These are phyloP conservation scores for Epirrita christyi DNA, from an alignment of 2,888 invertebrate genomes.

Conservation along the genomic window DNA sequence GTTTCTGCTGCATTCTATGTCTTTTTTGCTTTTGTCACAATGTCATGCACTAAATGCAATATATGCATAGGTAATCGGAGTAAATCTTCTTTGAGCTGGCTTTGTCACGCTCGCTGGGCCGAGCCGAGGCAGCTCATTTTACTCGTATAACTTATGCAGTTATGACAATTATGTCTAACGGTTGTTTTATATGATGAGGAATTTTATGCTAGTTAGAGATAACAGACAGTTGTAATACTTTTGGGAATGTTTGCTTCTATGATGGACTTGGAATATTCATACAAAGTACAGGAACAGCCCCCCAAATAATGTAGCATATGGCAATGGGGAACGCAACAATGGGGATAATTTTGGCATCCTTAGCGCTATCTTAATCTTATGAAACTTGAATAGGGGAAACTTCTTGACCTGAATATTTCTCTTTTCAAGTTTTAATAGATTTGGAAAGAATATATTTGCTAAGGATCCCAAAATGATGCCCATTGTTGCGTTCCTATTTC, in stretches of 20 bases:
- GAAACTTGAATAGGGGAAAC: no score
- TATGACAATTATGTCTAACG: constrained; percentile 30
- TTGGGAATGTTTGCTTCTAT: constrained; percentile 2
- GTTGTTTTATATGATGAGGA: constrained; percentile 22
- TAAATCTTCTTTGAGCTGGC: constrained; percentile 23
- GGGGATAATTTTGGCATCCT: no score
- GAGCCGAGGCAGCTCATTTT: constrained; percentile 5
- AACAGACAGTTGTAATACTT: constrained; percentile 3
- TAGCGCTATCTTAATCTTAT: no score
- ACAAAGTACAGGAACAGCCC: no score
- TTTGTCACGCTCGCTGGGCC: constrained; percentile 26
- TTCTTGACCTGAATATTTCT: no score
- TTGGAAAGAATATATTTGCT: no score
- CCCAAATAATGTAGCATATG: no score
- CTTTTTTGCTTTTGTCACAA: constrained; percentile 24
- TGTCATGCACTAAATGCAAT: constrained; percentile 37
- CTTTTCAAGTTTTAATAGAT: no score
- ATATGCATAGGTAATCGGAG: constrained; percentile 30
- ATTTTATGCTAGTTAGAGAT: constrained; percentile 22
- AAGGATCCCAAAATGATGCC: no score
- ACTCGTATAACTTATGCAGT: constrained; percentile 14
- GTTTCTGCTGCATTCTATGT: background rate
- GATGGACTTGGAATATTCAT: background rate
- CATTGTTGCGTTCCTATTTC: no score
- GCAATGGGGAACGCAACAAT: no score